Evolutionary conservation across 2,888 invertebrate species (phyloP).

Genomic region (Invenusta paracnida): DNA sequence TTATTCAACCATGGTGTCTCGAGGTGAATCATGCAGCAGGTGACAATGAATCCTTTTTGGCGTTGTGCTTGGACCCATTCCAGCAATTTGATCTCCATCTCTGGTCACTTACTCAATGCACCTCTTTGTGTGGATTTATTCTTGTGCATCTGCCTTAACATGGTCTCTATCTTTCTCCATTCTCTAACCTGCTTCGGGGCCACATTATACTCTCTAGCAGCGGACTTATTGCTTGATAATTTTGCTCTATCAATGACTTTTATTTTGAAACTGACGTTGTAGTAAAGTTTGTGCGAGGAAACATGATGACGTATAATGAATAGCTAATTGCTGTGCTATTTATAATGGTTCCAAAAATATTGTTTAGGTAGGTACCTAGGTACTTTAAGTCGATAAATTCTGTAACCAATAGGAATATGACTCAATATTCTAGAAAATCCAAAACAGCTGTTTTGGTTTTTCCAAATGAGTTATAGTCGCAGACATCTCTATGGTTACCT

Average conservation of each 20-base stretch:
- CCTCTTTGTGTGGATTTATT: not conserved
- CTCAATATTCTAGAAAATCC: not conserved
- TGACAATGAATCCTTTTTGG: not conserved
- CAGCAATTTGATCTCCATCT: not conserved
- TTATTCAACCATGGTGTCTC: constrained; percentile 25
- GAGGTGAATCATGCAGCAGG: not conserved
- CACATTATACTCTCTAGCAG: not conserved
- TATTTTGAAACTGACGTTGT: not conserved
- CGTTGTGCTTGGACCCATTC: not conserved
- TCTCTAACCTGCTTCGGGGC: not conserved
- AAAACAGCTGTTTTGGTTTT: not conserved
- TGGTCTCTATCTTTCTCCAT: not conserved
- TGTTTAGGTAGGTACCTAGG: too few species aligned
- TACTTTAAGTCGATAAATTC: not conserved
- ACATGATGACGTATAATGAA: not conserved
- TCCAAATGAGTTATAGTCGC: not conserved
- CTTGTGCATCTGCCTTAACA: not conserved
- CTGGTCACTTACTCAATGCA: not conserved
- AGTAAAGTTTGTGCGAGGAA: not conserved
- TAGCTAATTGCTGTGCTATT: not conserved
- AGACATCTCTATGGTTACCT: not conserved
- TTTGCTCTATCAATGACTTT: not conserved
- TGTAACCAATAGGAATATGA: not conserved
- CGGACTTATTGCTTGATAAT: not conserved
- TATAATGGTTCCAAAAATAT: too few species aligned